Evolutionary conservation across 23 tunicate species (phyloP), one percentile per base, ranked within the genome.

Genomic region (Phallusia fumigata): DNA sequence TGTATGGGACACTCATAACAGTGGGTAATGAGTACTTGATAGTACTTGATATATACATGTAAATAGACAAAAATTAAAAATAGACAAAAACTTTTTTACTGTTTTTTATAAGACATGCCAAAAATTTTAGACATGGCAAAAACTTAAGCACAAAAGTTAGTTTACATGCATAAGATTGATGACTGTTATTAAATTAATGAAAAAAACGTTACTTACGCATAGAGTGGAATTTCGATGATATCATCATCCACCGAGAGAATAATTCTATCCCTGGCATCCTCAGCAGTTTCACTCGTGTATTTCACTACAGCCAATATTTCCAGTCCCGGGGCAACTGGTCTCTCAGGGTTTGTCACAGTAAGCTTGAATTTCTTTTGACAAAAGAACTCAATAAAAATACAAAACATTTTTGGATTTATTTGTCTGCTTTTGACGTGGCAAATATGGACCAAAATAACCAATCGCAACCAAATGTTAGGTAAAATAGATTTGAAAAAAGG

Each of bases 151-250:
- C n/a, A n/a, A n/a, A n/a, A n/a, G n/a, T n/a, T n/a, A n/a, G n/a
- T n/a, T n/a, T n/a, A n/a, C n/a, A n/a, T n/a, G n/a, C n/a, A n/a
- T n/a, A n/a, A n/a, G n/a, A n/a, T n/a, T n/a, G n/a, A n/a, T n/a
- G n/a, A n/a, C n/a, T n/a, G n/a, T n/a, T n/a, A n/a, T n/a, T n/a
- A n/a, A n/a, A n/a, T n/a, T n/a, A n/a, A n/a, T n/a, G n/a, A n/a
- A n/a, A n/a, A n/a, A n/a, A n/a, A n/a, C n/a, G n/a, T n/a, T n/a
- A 84, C 92, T 84, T 75, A 94, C 98, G 98, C 94, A 94, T 85
- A 94, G 19, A 94, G 84, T 19, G 98, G 98, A 34, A 94, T 83
- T 79, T 94, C 94, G 53, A 94, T 79, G 21, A 89, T 82, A 73
- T 94, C 95, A 65, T 87, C 90, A 82, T 94, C 94, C 18, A 89